phyloP scores from a whole-genome alignment of 2,888 invertebrate species.

The Spilarctia lutea region DNA sequence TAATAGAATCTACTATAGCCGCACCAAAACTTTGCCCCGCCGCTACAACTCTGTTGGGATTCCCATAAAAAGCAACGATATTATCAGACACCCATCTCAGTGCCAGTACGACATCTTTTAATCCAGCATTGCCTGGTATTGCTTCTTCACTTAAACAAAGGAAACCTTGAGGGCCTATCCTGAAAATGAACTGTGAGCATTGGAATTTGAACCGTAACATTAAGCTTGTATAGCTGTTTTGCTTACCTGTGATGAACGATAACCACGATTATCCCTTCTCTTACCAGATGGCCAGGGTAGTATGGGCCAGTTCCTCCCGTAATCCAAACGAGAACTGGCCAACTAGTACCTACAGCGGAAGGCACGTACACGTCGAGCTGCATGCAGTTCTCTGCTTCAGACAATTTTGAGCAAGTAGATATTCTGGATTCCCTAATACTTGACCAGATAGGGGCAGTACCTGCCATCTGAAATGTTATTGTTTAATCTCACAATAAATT shows the following conservation, averaged over 20 bases:
- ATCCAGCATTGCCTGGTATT: slow-evolving; percentile 77
- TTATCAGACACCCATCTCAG: slow-evolving; percentile 79
- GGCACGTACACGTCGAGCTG: slow-evolving; percentile 89
- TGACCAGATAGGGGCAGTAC: slow-evolving; percentile 73
- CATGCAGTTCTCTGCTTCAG: slow-evolving; percentile 87
- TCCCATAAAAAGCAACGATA: slow-evolving; percentile 78
- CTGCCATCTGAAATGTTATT: slow-evolving; percentile 62
- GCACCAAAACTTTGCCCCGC: slow-evolving; percentile 79
- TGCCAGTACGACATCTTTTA: slow-evolving; percentile 74
- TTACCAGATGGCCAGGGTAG: slow-evolving; percentile 66
- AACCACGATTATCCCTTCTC: slow-evolving; percentile 70
- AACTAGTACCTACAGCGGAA: slow-evolving; percentile 58
- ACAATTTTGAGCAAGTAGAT: slow-evolving; percentile 60
- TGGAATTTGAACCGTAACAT: neutral
- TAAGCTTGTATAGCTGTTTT: neutral
- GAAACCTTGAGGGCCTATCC: slow-evolving; percentile 74
- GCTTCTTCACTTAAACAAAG: slow-evolving; percentile 69
- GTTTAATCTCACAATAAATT: neutral
- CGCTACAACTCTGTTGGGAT: slow-evolving; percentile 69
- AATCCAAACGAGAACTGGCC: slow-evolving; percentile 78
- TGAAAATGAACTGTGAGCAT: slow-evolving; percentile 47
- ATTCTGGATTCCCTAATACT: slow-evolving; percentile 64
- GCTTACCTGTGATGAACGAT: slow-evolving; percentile 73
- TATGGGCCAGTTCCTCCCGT: slow-evolving; percentile 66
- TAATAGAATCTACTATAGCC: slow-evolving; percentile 73